phyloP scores from a whole-genome alignment of 2,888 invertebrate genomes.

The Nipponacmea schrenckii region DNA sequence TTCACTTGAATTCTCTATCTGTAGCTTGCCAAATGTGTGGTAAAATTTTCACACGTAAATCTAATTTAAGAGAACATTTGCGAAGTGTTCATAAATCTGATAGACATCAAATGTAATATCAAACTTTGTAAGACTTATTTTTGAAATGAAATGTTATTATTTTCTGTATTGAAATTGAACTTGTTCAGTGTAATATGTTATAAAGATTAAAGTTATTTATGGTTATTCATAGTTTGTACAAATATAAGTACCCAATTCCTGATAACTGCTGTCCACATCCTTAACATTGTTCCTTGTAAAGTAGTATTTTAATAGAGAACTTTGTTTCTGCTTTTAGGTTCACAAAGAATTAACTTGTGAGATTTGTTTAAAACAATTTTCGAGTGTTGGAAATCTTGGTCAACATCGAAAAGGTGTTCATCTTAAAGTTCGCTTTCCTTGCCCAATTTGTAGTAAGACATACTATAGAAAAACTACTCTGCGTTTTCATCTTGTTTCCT shows the following conservation, averaged over 20 bases:
- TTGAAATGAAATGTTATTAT: no score
- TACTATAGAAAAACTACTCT: neutral
- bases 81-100: neutral
- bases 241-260: no score
- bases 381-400: neutral
- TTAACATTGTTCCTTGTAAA: no score
- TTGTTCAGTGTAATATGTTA: no score
- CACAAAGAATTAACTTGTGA: neutral
- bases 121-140: no score
- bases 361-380: neutral
- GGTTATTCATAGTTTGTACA: no score
- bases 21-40: neutral
- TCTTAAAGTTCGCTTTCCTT: neutral
- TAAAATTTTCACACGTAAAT: neutral
- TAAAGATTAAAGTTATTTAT: no score
- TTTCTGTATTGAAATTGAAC: no score
- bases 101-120: no score
- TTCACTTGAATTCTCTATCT: neutral
- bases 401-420: neutral
- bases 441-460: neutral
- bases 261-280: no score
- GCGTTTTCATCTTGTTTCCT: neutral
- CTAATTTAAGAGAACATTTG: neutral
- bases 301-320: neutral
- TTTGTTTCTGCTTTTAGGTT: conserved; percentile 1